Evolutionary conservation across 1,140 invertebrate genomes (phyloP), one percentile per base, ranked within the genome.

Genomic region (Tetramorium simillimum): DNA sequence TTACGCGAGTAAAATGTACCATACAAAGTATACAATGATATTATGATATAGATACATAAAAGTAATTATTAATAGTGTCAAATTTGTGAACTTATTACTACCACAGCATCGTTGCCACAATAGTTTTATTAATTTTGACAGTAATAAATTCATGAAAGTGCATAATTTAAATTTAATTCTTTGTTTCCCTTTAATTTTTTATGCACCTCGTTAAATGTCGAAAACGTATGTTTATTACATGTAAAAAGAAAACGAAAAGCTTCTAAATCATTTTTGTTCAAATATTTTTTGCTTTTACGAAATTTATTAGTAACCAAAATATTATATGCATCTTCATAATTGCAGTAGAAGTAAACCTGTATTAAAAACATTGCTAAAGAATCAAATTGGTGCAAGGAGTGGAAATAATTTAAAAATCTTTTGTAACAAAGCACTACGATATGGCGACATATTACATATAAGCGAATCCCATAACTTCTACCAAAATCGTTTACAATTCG

Each of bases 81-180:
- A 77, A 77, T n/a, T 33, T 33, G 58, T 63, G 28, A 63, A 77
- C 63, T 77, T 62, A 16, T 43, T 62, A 62, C 37, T 46, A 33
- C 3, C 53, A 33, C 3, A 53, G 33, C 14, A 76, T 75, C 18
- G 58, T 58, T 76, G n/a, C 12, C 7, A 16, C 43, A 46, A 63
- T 46, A 12, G 24, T 63, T 63, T 77, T 10, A 77, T 77, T 76
- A 58, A 76, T 40, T 62, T 63, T 28, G 24, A 77, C 33, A 77
- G 58, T 62, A 43, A 77, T 43, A 62, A 43, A 60, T 46, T 77
- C 40, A 63, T 51, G 24, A 46, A 46, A 77, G 43, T 62, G 14
- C 40, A 63, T 46, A 53, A 75, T 14, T 56, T 58, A 40, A 56
- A 58, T 75, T 58, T 75, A 75, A 10, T 3, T 16, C 33, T 33